Evolutionary conservation across 2,888 invertebrate species (phyloP), one percentile per base, ranked within the genome.

Genomic region (Petrolisthes manimaculis): DNA sequence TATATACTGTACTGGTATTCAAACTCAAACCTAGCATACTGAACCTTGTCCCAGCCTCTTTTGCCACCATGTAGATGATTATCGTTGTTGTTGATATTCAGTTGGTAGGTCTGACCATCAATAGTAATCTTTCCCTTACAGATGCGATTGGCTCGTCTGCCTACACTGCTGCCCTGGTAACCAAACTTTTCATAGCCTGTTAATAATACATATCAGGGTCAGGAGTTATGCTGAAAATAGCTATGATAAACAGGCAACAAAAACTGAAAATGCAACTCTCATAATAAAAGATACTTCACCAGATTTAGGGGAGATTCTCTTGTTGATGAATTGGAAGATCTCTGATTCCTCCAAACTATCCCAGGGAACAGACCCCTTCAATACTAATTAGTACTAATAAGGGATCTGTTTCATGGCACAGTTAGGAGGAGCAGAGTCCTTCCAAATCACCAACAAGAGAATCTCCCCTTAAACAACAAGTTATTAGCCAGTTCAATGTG

Each of bases 141-240:
- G 89, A 97, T 95, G 78, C 96, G 94, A 93, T 98, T 98, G 2
- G 97, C 97, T 53, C 96, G 96, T 81, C 98, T 95, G 0, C 98
- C 98, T 88, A 98, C 94, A 0, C 97, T 96, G 0, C 96, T 96
- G 5, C 98, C 98, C 92, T 98, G 96, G 92, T 97, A 98, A 55
- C 75, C 24, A 4, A 67, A 71, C 53, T 90, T 61, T 21, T 37
- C 12, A 61, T 90, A 90, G 0, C 82, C 89, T 89, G 54, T 56
- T 37, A 37, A 37, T 37, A 37, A 37, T 37, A 37, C 2, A 37
- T 37, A 37, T 2, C 37, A 37, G 37, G 37, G 37, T 37, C 37
- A 37, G 37, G 37, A 37, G 37, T 37, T 37, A 0, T 37, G 37
- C 37, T 37, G 37, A 37, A 37, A 37, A 37, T 37, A 37, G 37